Percentiles rank a stretch among this genome's conserved stretches.
Evolutionary conservation across 2,888 invertebrate species (phyloP).

Genomic region (Metellina segmentata): DNA sequence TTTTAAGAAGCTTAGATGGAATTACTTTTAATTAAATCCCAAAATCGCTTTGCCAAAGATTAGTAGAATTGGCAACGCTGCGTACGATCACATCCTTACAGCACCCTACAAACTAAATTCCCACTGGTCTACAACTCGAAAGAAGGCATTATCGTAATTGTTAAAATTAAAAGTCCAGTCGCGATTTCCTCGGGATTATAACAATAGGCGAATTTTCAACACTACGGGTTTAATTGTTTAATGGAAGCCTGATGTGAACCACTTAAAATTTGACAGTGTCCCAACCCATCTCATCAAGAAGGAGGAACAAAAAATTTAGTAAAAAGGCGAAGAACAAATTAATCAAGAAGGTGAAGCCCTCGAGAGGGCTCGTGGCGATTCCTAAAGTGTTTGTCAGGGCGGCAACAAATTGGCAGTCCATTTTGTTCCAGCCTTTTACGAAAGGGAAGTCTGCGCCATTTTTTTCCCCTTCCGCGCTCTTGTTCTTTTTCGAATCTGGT

Average conservation of each 20-base stretch:
- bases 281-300: neutral
- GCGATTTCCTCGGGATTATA: neutral
- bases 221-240: neutral
- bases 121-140: neutral
- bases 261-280: neutral
- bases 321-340: neutral
- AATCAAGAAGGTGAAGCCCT: neutral
- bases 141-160: neutral
- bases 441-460: neutral
- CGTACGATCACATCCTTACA: neutral
- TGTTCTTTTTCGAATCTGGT: neutral
- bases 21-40: too few species aligned
- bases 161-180: neutral
- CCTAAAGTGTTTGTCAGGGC: constrained; percentile 4
- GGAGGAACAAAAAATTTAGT: neutral
- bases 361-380: constrained; percentile 2
- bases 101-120: neutral
- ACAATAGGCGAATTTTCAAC: neutral
- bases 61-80: too few species aligned
- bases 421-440: constrained; percentile 8
- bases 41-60: too few species aligned
- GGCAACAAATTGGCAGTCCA: constrained; percentile 27
- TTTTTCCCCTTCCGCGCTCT: neutral
- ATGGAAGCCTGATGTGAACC: neutral
- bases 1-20: too few species aligned